Base-by-base conservation (phyloP, 2,113 vertebrate genomes). In the Cottus gobio region DNA sequence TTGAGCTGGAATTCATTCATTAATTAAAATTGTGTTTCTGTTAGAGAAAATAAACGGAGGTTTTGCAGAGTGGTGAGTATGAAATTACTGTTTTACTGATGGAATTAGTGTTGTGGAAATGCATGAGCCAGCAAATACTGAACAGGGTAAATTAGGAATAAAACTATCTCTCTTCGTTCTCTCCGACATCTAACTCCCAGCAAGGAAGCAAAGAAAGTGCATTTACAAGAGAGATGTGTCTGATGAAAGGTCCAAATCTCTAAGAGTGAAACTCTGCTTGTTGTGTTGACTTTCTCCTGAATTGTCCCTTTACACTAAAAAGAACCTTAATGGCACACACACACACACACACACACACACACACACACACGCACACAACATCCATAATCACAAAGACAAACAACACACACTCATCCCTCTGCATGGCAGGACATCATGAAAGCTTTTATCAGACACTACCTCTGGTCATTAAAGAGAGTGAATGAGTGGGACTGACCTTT, bases 401-500 rank as follows among this genome's bases (percentile, higher is more conserved):
- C 31, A 64, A 28, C 34, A 44, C 54, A 31, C n/a, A 37, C 37
- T 50, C 48, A 0, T 57, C 31, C 56, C 26, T 18, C 58, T 66
- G 50, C 70, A 75, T 42, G 30, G 46, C 22, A 36, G 77, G 71
- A 79, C 71, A 67, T 77, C 75, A 76, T 77, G 71, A 89, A 86
- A 89, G 84, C 80, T 75, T 90, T 88, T 82, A 84, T 80, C 15
- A 16, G 58, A 69, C 85, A 82, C 57, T 87, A 79, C 84, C 83
- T 85, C 65, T 77, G 85, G 85, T 90, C 91, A 90, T 67, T 78
- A 80, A 89, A 87, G 85, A 82, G 61, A 90, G 81, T 81, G 84
- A 87, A 85, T 64, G 80, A 82, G 83, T 26, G 87, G 80, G 83
- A 87, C 60, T 93, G 91, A 95, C 93, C 94, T 94, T 95, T 94